Conservation (phyloP, 2,888 invertebrate genomes). For the Trichogramma dendrolimi region DNA sequence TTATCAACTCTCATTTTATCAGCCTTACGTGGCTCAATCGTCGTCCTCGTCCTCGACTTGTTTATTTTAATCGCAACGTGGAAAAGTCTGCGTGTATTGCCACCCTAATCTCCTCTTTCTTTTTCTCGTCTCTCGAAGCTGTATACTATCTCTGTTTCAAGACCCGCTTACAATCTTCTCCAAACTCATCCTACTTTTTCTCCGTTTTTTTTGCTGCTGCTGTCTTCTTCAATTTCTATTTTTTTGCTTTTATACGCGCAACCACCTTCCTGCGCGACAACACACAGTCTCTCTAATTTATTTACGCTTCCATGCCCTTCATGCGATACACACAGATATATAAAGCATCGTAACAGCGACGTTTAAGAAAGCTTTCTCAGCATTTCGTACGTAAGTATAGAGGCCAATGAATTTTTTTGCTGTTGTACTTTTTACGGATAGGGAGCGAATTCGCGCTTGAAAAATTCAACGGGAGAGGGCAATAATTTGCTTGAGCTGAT, state of each 20-base stretch:
- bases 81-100: background rate
- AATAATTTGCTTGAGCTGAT: no score
- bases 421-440: no score
- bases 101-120: constrained; percentile 8
- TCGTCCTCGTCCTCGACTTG: background rate
- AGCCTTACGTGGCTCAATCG: background rate
- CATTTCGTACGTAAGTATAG: no score
- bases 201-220: background rate
- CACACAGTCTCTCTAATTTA: constrained; percentile 11
- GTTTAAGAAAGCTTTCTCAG: constrained; percentile 3
- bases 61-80: constrained; percentile 17
- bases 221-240: constrained; percentile 6
- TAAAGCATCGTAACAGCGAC: background rate
- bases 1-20: no score
- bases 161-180: background rate
- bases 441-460: no score
- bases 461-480: no score
- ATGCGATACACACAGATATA: constrained; percentile 6
- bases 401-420: no score
- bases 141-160: background rate
- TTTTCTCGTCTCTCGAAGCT: background rate
- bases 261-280: background rate
- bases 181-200: background rate
- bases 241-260: background rate
- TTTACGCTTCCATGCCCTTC: constrained; percentile 1